phyloP scores from a whole-genome alignment of 1,140 invertebrate genomes.

The Wiebesia pumilae region DNA sequence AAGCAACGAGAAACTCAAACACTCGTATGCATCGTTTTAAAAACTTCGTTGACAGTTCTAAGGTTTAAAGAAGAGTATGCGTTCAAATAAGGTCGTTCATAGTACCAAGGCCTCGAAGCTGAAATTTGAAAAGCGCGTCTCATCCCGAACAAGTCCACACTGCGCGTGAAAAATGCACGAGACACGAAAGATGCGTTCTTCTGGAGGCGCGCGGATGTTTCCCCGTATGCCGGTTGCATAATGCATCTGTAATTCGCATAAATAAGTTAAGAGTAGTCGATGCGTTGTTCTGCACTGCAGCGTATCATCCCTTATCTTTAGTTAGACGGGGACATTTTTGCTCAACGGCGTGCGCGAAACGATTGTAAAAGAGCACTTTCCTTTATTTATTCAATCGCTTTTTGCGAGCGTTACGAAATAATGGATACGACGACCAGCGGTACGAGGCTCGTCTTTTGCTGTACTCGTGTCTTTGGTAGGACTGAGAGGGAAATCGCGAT shows the following conservation, averaged over 20 bases:
- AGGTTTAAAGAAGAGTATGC: not conserved
- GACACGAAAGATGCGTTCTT: not conserved
- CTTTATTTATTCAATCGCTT: constrained; percentile 47
- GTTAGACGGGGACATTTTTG: not conserved
- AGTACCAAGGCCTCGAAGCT: not conserved
- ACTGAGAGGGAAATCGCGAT: not conserved
- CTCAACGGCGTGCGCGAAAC: not conserved
- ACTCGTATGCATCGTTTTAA: not conserved
- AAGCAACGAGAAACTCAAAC: not conserved
- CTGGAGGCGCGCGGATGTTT: not conserved
- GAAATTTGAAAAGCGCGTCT: not conserved
- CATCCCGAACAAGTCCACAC: not conserved
- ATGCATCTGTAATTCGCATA: constrained; percentile 58
- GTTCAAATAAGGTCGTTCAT: not conserved
- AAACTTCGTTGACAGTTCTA: not conserved
- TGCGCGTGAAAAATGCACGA: constrained; percentile 55
- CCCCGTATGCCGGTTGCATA: constrained; percentile 51
- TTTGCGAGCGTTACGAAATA: not conserved
- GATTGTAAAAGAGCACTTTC: constrained; percentile 47
- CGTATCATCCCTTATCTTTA: no score
- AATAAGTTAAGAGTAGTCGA: constrained; percentile 55
- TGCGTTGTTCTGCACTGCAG: constrained; percentile 26
- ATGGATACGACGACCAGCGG: not conserved
- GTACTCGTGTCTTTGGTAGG: no score
- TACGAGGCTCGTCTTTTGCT: not conserved